Evolutionary conservation across 2,113 vertebrate species (phyloP).

Genomic region (Casuarius casuarius): DNA sequence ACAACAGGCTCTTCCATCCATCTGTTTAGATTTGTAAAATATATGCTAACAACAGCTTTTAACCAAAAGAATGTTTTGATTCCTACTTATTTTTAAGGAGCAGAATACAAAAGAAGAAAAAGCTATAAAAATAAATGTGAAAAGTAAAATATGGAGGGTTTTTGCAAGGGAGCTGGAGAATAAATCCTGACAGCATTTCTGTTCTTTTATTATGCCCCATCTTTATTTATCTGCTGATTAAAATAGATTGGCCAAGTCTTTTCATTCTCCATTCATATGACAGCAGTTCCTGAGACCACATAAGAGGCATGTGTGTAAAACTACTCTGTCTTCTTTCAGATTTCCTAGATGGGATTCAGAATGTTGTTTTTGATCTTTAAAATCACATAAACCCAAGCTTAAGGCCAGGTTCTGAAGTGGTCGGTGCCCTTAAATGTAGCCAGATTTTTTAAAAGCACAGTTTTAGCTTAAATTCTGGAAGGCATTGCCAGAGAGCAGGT

Average conservation of each 20-base stretch:
- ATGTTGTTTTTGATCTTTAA: slow-evolving; percentile 22
- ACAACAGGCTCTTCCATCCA: slow-evolving; percentile 8
- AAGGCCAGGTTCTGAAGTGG: slow-evolving; percentile 36
- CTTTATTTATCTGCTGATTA: slow-evolving; percentile 52
- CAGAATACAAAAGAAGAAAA: neutral
- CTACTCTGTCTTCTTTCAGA: slow-evolving; percentile 24
- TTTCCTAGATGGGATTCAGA: slow-evolving; percentile 5
- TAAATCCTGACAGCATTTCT: slow-evolving; percentile 2
- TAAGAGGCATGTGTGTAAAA: slow-evolving; percentile 7
- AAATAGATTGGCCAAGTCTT: slow-evolving; percentile 45
- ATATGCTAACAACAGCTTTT: slow-evolving; percentile 42
- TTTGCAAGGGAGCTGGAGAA: neutral
- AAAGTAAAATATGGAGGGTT: neutral
- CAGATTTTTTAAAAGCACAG: neutral
- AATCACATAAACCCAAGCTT: slow-evolving; percentile 23
- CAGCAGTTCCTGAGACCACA: neutral
- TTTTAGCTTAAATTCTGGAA: slow-evolving; percentile 23
- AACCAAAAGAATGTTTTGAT: slow-evolving; percentile 36
- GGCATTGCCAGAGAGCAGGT: slow-evolving; percentile 41
- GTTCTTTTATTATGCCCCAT: neutral
- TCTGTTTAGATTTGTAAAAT: slow-evolving; percentile 44
- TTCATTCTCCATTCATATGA: slow-evolving; percentile 20
- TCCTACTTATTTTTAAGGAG: slow-evolving; percentile 4
- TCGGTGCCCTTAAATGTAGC: neutral
- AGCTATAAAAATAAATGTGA: slow-evolving; percentile 12